phyloP scores from a whole-genome alignment of 2,888 invertebrate species.

The Mantis religiosa region DNA sequence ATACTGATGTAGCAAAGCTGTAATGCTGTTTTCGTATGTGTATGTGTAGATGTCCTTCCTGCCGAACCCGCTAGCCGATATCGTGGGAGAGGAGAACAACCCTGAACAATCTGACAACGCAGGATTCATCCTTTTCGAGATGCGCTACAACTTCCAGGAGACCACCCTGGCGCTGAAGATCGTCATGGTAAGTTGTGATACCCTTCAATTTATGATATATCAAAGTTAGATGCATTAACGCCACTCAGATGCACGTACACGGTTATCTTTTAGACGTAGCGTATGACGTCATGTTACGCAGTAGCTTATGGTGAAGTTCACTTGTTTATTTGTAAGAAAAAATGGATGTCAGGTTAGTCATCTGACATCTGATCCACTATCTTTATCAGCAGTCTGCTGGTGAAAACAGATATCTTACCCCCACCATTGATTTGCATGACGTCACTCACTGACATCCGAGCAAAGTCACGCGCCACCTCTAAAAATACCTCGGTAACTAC shows the following conservation, averaged over 20 bases:
- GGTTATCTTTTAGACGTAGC: too few species aligned
- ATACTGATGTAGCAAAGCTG: not conserved
- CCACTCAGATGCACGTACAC: not conserved
- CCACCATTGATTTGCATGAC: too few species aligned
- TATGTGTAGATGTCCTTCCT: not conserved
- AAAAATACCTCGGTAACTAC: too few species aligned
- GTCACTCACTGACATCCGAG: too few species aligned
- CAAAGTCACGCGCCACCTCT: too few species aligned
- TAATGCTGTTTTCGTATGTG: not conserved
- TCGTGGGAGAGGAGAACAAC: slow-evolving; percentile 51
- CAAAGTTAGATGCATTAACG: not conserved
- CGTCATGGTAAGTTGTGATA: slow-evolving; percentile 64
- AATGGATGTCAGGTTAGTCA: too few species aligned
- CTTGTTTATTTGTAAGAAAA: too few species aligned
- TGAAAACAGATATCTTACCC: too few species aligned
- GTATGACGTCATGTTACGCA: too few species aligned
- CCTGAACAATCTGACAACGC: slow-evolving; percentile 85
- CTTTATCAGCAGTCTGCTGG: too few species aligned
- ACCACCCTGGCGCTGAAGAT: slow-evolving; percentile 86
- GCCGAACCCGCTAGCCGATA: not conserved
- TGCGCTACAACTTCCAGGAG: slow-evolving; percentile 91
- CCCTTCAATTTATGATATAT: not conserved
- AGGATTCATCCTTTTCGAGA: slow-evolving; percentile 88
- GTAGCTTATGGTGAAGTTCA: too few species aligned
- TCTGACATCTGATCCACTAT: too few species aligned